These are phyloP conservation scores for Rhinopomastus cyanomelas DNA, from an alignment of 2,113 vertebrate species.

Conservation along the genomic window DNA sequence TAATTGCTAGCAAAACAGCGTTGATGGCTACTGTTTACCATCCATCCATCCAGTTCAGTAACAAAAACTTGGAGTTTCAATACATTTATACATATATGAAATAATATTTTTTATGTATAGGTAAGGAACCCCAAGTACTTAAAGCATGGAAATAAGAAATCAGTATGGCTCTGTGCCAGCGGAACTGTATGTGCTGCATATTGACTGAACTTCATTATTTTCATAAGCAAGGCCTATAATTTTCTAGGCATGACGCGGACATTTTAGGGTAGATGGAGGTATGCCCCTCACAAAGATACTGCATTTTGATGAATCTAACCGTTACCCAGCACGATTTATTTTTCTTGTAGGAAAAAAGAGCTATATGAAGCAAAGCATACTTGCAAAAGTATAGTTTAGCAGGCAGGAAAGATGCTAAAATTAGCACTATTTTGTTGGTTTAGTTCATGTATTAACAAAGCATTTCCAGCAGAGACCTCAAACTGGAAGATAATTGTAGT, in stretches of 20 bases:
- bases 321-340: neutral
- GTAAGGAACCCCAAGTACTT: neutral
- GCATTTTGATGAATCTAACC: slow-evolving; percentile 17
- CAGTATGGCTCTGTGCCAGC: neutral
- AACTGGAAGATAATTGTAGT: neutral
- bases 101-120: neutral
- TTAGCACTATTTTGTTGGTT: neutral
- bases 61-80: neutral
- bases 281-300: neutral
- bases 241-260: neutral
- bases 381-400: neutral
- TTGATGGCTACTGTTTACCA: neutral
- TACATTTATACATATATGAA: neutral
- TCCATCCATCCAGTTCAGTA: neutral
- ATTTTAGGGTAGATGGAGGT: neutral
- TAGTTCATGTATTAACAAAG: neutral
- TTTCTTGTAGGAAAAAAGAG: slow-evolving; percentile 1
- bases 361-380: neutral
- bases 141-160: neutral
- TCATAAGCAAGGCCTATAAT: neutral
- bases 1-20: neutral
- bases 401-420: neutral
- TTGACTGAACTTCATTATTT: neutral
- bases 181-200: neutral
- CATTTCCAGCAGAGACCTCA: neutral